Evolutionary conservation across 1,140 invertebrate genomes (phyloP).

Genomic region (Eumaeus atala): DNA sequence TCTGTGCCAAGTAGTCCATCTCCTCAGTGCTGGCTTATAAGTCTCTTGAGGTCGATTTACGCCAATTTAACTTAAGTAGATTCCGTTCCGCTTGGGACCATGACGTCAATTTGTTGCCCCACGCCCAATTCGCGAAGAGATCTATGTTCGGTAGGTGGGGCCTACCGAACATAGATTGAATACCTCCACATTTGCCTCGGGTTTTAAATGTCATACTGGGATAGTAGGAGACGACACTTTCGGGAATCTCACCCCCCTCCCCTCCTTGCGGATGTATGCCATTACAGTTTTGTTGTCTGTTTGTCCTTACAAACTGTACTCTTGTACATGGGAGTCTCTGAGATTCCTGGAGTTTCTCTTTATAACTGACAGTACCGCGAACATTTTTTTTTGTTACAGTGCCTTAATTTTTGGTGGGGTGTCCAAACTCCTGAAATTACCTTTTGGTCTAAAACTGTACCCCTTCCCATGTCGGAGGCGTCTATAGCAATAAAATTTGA

Average conservation of each 20-base stretch:
- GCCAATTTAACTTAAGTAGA: neutral
- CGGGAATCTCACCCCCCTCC: slow-evolving; percentile 1
- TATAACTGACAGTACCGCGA: slow-evolving; percentile 30
- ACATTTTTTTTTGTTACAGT: slow-evolving; percentile 47
- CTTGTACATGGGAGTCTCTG: slow-evolving; percentile 17
- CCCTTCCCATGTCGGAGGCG: slow-evolving; percentile 33
- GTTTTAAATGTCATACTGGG: slow-evolving; percentile 20
- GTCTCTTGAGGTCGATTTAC: slow-evolving; percentile 3
- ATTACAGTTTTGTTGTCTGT: slow-evolving; percentile 26
- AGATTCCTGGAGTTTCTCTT: slow-evolving; percentile 13
- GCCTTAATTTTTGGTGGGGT: slow-evolving; percentile 28
- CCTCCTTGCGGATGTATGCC: slow-evolving; percentile 19
- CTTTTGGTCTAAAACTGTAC: slow-evolving; percentile 22
- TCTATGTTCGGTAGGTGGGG: slow-evolving; percentile 26
- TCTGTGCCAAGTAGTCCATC: neutral
- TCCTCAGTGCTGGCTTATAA: slow-evolving; percentile 8
- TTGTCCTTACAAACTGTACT: too few relatives aligned
- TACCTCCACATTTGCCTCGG: slow-evolving; percentile 16
- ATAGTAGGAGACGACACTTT: neutral
- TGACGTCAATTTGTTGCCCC: slow-evolving; percentile 14
- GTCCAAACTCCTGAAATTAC: slow-evolving; percentile 19
- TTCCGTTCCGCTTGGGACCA: neutral
- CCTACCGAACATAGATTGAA: slow-evolving; percentile 26
- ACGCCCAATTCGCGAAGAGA: slow-evolving; percentile 31
- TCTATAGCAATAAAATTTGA: slow-evolving; percentile 39